These are phyloP conservation scores for Orestias chungarensis DNA, from an alignment of 2,797 vertebrate species.

Conservation along the genomic window DNA sequence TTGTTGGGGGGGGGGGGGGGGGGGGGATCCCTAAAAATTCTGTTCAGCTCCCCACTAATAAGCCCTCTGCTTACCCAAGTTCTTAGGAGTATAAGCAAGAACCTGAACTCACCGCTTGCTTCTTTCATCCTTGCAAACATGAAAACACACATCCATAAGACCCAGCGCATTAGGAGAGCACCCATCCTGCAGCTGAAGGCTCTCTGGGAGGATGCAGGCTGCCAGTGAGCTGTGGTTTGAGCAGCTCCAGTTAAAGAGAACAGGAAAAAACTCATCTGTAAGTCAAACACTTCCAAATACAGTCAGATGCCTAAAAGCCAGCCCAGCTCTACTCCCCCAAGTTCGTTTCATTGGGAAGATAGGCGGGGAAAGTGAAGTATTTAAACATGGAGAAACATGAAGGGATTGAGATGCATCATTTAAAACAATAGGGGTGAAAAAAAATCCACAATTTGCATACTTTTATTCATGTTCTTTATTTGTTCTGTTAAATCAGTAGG, in stretches of 20 bases:
- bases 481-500: neutral
- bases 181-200: constrained; percentile 63
- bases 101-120: constrained; percentile 50
- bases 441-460: neutral
- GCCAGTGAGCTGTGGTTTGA: constrained; percentile 39
- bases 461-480: neutral
- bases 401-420: neutral
- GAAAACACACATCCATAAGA: constrained; percentile 41
- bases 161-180: constrained; percentile 38
- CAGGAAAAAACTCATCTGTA: constrained; percentile 32
- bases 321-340: constrained; percentile 34
- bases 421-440: neutral
- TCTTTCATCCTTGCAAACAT: constrained; percentile 35
- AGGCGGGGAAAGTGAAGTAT: constrained; percentile 57
- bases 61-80: neutral
- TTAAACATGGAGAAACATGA: constrained; percentile 1
- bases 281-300: constrained; percentile 62
- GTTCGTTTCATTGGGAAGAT: constrained; percentile 22
- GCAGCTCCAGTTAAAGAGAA: constrained; percentile 8
- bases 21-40: too few relatives aligned
- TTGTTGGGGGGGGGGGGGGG: too few relatives aligned
- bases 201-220: constrained; percentile 48
- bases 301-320: constrained; percentile 55
- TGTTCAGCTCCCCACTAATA: too few relatives aligned
- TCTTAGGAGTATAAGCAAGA: neutral